Evolutionary conservation across 2,888 invertebrate genomes (phyloP).

Genomic region (Protonemura montana): DNA sequence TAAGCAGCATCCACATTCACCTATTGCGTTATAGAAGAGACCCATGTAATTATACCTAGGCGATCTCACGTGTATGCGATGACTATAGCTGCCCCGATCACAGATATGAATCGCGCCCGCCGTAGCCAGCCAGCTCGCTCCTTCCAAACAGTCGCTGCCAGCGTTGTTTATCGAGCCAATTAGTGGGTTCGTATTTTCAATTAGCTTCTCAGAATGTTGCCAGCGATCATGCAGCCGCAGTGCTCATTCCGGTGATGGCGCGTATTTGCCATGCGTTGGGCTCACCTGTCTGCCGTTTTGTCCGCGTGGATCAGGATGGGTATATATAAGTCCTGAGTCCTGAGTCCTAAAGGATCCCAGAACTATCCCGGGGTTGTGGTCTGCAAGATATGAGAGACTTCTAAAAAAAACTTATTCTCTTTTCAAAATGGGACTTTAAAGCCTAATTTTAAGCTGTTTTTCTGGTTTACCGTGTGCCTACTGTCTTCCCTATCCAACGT

Average conservation of each 20-base stretch:
- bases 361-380: too few relatives aligned
- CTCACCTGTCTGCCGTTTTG: neutral
- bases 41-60: neutral
- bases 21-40: neutral
- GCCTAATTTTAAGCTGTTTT: too few relatives aligned
- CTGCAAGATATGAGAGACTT: too few relatives aligned
- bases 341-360: too few relatives aligned
- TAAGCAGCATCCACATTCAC: neutral
- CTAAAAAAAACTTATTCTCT: too few relatives aligned
- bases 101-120: neutral
- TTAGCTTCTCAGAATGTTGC: neutral
- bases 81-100: neutral
- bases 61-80: neutral
- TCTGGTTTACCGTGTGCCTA: too few relatives aligned
- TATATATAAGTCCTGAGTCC: too few relatives aligned
- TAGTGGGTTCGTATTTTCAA: constrained; percentile 41
- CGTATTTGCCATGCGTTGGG: neutral
- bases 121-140: neutral
- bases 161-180: constrained; percentile 36
- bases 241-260: neutral
- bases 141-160: neutral
- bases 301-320: neutral
- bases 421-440: too few relatives aligned
- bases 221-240: neutral
- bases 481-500: too few relatives aligned